These are phyloP conservation scores for Psammodynastes pulverulentus DNA, from an alignment of 2,113 vertebrate species.

Conservation along the genomic window DNA sequence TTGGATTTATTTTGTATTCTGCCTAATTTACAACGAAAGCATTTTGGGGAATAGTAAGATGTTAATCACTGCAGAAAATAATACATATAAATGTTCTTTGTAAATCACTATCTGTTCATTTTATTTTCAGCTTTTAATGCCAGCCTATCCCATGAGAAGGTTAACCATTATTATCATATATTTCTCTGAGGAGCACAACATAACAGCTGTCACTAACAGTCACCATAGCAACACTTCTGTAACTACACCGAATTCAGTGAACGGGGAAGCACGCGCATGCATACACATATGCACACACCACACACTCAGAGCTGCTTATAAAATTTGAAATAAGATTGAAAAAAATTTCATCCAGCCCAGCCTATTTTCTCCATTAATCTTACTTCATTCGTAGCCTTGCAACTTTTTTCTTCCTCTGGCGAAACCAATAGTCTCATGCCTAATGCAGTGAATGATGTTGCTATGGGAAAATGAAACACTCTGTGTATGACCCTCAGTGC, in stretches of 20 bases:
- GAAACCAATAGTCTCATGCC: background rate
- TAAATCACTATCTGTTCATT: constrained; percentile 58
- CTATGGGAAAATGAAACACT: background rate
- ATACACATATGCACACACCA: background rate
- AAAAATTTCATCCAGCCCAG: background rate
- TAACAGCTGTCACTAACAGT: constrained; percentile 75
- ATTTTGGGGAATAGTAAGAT: background rate
- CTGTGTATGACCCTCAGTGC: background rate
- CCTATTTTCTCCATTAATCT: background rate
- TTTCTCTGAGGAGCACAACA: constrained; percentile 57
- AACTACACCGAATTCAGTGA: constrained; percentile 59
- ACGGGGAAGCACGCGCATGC: constrained; percentile 31
- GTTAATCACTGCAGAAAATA: constrained; percentile 66
- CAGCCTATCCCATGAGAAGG: constrained; percentile 31
- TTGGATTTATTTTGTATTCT: background rate
- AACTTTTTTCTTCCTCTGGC: background rate
- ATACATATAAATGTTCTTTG: constrained; percentile 32
- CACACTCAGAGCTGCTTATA: constrained; percentile 1
- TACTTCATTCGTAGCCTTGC: background rate
- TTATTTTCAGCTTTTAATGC: constrained; percentile 54
- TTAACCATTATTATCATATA: constrained; percentile 62
- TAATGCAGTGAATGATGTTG: background rate
- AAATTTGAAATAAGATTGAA: constrained; percentile 7
- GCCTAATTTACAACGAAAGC: background rate
- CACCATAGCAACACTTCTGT: constrained; percentile 78